Base-by-base conservation (phyloP, 35 echinoderm and acorn worm genomes). In the Holothuria glaberrima region DNA sequence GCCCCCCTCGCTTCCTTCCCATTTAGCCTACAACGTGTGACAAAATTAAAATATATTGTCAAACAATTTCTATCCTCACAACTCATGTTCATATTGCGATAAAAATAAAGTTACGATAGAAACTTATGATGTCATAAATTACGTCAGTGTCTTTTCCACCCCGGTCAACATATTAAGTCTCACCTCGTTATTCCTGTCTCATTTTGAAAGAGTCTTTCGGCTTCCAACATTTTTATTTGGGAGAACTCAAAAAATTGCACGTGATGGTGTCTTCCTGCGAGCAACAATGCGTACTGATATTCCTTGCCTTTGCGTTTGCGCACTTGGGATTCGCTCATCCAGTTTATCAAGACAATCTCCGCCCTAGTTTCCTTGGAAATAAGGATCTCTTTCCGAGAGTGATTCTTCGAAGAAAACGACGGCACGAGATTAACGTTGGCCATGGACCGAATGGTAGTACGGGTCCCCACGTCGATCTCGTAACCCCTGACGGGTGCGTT, bases 161-260 rank as follows among this genome's bases (percentile, higher is more conserved):
- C 10, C 44, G 4, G 44, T 46, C 44, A 46, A 1, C 50, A 14
- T 54, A 9, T 5, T 17, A 54, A 77, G 27, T 5, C 58, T 78
- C 66, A 97, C 95, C 90, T 94, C 27, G 66, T 93, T 9, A 97
- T 74, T n/a, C 95, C 95, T 3, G 95, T 97, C 54, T 97, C 90
- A n/a, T 92, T 92, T 33, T 89, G 83, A 71, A 97, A 97, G 10
- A 94, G 52, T 24, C 66, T 75, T 27, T 91, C 90, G 0, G 95
- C 90, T 57, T 82, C 72, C 18, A 48, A 77, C 95, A 97, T 97
- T 58, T 91, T 90, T 5, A 83, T 67, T 13, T 86, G 86, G 25
- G 77, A 65, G 63, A 94, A 91, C 19, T 86, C 86, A 71, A 88
- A 97, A 45, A 97, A 94, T 35, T 86, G 57, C 36, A 97, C 95